Conservation (phyloP, 2,888 invertebrate genomes). For the Agrenia bidenticulata region DNA sequence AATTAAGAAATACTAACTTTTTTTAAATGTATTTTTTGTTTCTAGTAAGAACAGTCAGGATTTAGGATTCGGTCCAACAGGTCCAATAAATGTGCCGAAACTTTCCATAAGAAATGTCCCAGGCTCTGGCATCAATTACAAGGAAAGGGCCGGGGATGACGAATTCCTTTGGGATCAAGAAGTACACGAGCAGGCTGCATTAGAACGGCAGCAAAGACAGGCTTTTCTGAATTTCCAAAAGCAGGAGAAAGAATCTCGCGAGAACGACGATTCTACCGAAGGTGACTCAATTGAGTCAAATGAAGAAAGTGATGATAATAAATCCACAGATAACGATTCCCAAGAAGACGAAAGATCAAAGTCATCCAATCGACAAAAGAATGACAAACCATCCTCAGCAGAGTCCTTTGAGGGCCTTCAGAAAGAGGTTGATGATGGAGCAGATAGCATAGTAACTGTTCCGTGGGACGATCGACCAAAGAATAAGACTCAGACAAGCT, state of each 20-base stretch:
- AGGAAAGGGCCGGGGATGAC: slow-evolving; percentile 9
- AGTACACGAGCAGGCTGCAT: slow-evolving; percentile 22
- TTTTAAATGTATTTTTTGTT: no score
- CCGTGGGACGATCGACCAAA: slow-evolving; percentile 26
- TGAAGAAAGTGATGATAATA: background rate
- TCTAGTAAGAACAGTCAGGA: no score
- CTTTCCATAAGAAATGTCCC: background rate
- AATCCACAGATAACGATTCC: background rate
- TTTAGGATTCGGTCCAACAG: no score
- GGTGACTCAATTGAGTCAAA: slow-evolving; percentile 2
- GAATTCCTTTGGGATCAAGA: slow-evolving; percentile 31
- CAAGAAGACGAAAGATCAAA: slow-evolving; percentile 13
- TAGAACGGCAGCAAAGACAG: slow-evolving; percentile 19
- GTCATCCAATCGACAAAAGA: no score
- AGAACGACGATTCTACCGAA: background rate
- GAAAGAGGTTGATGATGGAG: background rate
- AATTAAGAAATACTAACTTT: no score
- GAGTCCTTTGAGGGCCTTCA: background rate
- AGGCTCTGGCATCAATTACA: background rate
- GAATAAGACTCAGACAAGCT: slow-evolving; percentile 3
- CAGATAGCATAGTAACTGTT: slow-evolving; percentile 20
- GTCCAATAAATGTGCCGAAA: background rate
- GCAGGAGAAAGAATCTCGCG: slow-evolving; percentile 18
- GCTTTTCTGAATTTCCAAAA: background rate
- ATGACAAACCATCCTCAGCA: slow-evolving; percentile 5